A percentile compares a stretch with the other conserved stretches of the same genome.
Conservation (phyloP, 35 echinoderm and acorn worm genomes). For the Nesometra sesokonis region DNA sequence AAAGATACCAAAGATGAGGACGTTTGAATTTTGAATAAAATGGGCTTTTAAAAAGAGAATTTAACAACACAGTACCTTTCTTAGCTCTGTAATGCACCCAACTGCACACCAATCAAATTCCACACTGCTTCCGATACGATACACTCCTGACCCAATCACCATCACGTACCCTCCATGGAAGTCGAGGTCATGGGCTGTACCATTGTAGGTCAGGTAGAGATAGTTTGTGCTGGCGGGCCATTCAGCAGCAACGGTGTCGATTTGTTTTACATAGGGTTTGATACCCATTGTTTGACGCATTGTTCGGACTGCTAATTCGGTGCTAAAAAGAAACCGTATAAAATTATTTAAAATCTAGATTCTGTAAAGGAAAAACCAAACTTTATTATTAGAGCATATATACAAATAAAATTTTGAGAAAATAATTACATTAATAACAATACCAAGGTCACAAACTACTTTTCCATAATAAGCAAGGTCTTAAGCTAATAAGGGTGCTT, state of each 20-base stretch:
- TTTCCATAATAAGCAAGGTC: no score
- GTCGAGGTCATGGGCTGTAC: slow-evolving; percentile 54
- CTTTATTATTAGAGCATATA: no score
- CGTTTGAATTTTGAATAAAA: no score
- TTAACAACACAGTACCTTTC: slow-evolving; percentile 42
- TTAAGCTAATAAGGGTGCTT: no score
- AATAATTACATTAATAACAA: no score
- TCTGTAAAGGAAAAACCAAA: no score
- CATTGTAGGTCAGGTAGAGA: slow-evolving; percentile 95
- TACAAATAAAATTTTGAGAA: no score
- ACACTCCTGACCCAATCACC: slow-evolving; percentile 94
- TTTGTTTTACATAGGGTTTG: slow-evolving; percentile 74
- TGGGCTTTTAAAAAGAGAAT: no score
- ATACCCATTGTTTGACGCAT: slow-evolving; percentile 62
- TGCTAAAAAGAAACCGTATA: slow-evolving; percentile 46
- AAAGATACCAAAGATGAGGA: no score
- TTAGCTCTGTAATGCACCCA: slow-evolving; percentile 77
- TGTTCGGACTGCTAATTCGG: slow-evolving; percentile 74
- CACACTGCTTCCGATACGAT: slow-evolving; percentile 96
- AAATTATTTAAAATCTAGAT: no score
- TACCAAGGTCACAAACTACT: no score
- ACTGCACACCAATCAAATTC: slow-evolving; percentile 99
- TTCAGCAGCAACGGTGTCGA: slow-evolving; percentile 96
- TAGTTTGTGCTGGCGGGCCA: slow-evolving; percentile 98
- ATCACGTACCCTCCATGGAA: slow-evolving; percentile 90